Evolutionary conservation across 2,888 invertebrate species (phyloP).

Genomic region (Lacanobia wlatinum): DNA sequence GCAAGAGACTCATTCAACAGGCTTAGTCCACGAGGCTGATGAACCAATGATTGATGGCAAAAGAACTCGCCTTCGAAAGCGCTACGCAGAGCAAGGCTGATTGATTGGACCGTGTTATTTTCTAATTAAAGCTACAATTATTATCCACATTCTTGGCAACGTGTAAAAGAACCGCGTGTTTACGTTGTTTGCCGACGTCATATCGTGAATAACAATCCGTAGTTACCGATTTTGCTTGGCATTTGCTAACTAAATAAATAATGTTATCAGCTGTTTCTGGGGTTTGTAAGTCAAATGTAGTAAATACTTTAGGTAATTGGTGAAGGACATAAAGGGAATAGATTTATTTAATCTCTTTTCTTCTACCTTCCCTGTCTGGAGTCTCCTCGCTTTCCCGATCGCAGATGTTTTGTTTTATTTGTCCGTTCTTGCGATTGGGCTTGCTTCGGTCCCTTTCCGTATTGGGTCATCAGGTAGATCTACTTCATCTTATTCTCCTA

Average conservation of each 20-base stretch:
- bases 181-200: constrained; percentile 40
- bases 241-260: constrained; percentile 22
- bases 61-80: neutral
- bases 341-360: neutral
- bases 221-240: constrained; percentile 32
- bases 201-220: constrained; percentile 25
- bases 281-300: neutral
- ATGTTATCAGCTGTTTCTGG: constrained; percentile 20
- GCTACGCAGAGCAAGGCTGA: constrained; percentile 14
- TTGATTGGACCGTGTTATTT: constrained; percentile 40
- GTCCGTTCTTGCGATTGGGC: too few relatives aligned
- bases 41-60: constrained; percentile 9
- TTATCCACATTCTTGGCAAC: constrained; percentile 50
- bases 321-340: neutral
- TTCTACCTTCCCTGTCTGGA: neutral
- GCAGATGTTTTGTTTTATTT: too few relatives aligned
- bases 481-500: too few relatives aligned
- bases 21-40: neutral
- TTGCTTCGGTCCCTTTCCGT: neutral
- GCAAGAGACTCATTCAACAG: constrained; percentile 7
- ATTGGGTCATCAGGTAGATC: too few relatives aligned
- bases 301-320: neutral
- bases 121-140: constrained; percentile 25
- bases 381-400: neutral
- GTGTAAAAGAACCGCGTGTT: constrained; percentile 13